phyloP scores from a whole-genome alignment of 2,888 invertebrate species.

The Oxytorus armatus region DNA sequence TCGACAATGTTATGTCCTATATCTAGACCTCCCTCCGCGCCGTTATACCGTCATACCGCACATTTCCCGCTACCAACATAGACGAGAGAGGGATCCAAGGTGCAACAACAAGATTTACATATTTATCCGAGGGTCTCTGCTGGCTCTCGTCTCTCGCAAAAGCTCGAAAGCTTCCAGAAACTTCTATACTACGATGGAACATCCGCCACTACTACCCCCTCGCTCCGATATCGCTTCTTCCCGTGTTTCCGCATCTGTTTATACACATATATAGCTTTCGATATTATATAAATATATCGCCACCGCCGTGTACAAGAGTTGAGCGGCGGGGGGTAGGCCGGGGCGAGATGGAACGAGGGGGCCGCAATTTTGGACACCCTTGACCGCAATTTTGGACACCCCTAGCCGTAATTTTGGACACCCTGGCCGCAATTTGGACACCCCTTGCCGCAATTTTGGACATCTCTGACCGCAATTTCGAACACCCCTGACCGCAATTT shows the following conservation, averaged over 20 bases:
- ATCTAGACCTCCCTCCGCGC: constrained; percentile 34
- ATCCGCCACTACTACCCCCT: constrained; percentile 62
- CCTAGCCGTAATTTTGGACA: too few species aligned
- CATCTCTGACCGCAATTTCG: too few species aligned
- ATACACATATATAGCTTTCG: constrained; percentile 16
- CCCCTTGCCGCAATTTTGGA: too few species aligned
- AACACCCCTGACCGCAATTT: too few species aligned
- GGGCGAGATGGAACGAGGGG: too few species aligned
- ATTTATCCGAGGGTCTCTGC: constrained; percentile 75
- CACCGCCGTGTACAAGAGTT: too few species aligned
- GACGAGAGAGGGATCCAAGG: constrained; percentile 72
- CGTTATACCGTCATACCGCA: constrained; percentile 4
- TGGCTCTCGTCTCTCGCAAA: constrained; percentile 56
- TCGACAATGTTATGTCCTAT: constrained; percentile 12
- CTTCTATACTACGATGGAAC: constrained; percentile 53
- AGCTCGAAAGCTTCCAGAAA: constrained; percentile 61
- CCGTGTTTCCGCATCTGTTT: constrained; percentile 54
- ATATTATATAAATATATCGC: too few species aligned
- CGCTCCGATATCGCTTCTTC: constrained; percentile 51
- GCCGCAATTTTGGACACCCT: too few species aligned
- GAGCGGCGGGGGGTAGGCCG: too few species aligned
- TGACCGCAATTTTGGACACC: too few species aligned
- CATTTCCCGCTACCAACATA: constrained; percentile 65
- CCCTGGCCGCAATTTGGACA: too few species aligned
- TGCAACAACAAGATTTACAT: constrained; percentile 81